Conservation (phyloP, 2,888 invertebrate genomes). For the Cacoxenus indagator region DNA sequence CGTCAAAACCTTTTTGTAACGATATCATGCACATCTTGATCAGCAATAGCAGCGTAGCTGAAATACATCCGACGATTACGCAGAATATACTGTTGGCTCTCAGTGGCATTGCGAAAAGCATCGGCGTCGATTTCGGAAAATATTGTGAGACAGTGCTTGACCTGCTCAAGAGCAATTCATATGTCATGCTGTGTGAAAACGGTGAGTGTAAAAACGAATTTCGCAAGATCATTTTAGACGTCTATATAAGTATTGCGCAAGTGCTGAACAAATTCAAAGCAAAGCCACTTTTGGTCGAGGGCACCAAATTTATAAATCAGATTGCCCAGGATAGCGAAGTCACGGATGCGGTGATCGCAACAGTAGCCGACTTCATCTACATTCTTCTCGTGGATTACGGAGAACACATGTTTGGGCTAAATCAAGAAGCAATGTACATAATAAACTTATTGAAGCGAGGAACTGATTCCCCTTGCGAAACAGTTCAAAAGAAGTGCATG, state of each 20-base stretch:
- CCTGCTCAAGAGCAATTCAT: conserved; percentile 89
- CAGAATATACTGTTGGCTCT: conserved; percentile 97
- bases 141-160: conserved; percentile 88
- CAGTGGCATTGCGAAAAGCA: conserved; percentile 96
- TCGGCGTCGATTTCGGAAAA: conserved; percentile 93
- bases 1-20: conserved; percentile 94
- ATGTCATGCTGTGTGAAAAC: conserved; percentile 87
- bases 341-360: conserved; percentile 88
- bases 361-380: conserved; percentile 92
- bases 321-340: conserved; percentile 89
- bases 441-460: conserved; percentile 87
- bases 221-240: conserved; percentile 95
- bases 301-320: conserved; percentile 88
- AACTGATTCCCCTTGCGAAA: conserved; percentile 91
- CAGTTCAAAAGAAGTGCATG: conserved; percentile 92
- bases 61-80: conserved; percentile 94
- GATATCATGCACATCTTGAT: conserved; percentile 93
- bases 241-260: conserved; percentile 98
- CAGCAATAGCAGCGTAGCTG: conserved; percentile 89
- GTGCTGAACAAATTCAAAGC: conserved; percentile 87
- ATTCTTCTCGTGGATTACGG: conserved; percentile 95
- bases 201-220: conserved; percentile 96
- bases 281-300: conserved; percentile 83
- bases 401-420: conserved; percentile 81
- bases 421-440: conserved; percentile 89